These are phyloP conservation scores for Drepana arcuata DNA, from an alignment of 1,140 invertebrate genomes.

Conservation along the genomic window DNA sequence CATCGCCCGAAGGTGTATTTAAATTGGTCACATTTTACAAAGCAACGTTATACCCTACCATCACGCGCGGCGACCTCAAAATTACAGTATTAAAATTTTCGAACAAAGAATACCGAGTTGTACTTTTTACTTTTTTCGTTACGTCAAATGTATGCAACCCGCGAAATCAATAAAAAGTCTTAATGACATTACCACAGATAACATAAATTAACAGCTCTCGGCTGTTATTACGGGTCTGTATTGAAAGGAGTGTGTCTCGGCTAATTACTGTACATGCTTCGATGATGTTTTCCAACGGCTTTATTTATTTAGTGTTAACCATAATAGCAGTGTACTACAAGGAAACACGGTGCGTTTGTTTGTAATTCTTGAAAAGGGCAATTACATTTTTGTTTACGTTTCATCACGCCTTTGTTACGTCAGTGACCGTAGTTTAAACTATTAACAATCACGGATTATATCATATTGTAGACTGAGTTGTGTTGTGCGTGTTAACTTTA, in stretches of 20 bases:
- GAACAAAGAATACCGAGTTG: conserved; percentile 36
- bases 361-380: conserved; percentile 14
- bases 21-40: conserved; percentile 51
- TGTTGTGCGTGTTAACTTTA: conserved; percentile 16
- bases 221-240: conserved; percentile 40
- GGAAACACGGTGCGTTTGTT: neutral
- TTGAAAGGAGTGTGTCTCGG: conserved; percentile 15
- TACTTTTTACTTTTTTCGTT: conserved; percentile 17
- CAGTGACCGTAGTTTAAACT: conserved; percentile 49
- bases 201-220: conserved; percentile 48
- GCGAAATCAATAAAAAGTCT: conserved; percentile 35
- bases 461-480: conserved; percentile 47
- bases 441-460: conserved; percentile 50
- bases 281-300: conserved; percentile 27
- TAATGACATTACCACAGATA: conserved; percentile 41
- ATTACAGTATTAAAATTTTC: conserved; percentile 50
- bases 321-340: conserved; percentile 3
- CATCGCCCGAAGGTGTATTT: conserved; percentile 26
- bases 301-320: conserved; percentile 13
- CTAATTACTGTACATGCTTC: conserved; percentile 29
- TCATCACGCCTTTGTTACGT: conserved; percentile 44
- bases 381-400: conserved; percentile 57
- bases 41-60: conserved; percentile 33
- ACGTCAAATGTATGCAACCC: conserved; percentile 5
- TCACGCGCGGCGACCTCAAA: conserved; percentile 45